Conservation (phyloP, 2,888 invertebrate species). For the Tipula helvola region DNA sequence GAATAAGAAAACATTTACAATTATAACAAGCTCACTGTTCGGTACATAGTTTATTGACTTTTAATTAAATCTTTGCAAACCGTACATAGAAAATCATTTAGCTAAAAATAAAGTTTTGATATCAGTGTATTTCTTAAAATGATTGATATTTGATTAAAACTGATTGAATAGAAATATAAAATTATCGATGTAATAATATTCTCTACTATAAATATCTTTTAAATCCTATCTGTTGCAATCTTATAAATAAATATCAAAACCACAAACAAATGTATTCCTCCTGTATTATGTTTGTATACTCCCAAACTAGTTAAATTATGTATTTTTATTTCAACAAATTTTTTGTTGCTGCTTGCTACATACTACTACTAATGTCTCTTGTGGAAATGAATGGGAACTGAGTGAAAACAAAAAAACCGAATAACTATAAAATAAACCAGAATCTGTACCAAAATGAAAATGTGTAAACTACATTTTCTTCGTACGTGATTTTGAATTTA, state of each 20-base stretch:
- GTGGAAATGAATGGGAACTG: background rate
- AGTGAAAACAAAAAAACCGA: background rate
- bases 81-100: too few relatives aligned
- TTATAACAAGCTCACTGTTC: too few relatives aligned
- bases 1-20: too few relatives aligned
- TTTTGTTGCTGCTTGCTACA: background rate
- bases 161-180: background rate
- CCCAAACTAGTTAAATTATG: background rate
- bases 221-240: background rate
- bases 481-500: conserved; percentile 8
- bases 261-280: background rate
- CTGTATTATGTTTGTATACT: background rate
- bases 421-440: background rate
- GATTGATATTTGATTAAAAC: background rate
- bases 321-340: background rate
- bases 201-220: too few relatives aligned
- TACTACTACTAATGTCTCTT: background rate
- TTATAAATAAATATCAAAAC: background rate
- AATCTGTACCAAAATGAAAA: background rate
- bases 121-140: too few relatives aligned
- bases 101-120: too few relatives aligned
- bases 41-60: too few relatives aligned
- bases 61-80: too few relatives aligned
- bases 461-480: conserved; percentile 5
- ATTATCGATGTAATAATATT: background rate